Conservation (phyloP, 2,888 invertebrate species). For the Caenorhabditis japonica region DNA sequence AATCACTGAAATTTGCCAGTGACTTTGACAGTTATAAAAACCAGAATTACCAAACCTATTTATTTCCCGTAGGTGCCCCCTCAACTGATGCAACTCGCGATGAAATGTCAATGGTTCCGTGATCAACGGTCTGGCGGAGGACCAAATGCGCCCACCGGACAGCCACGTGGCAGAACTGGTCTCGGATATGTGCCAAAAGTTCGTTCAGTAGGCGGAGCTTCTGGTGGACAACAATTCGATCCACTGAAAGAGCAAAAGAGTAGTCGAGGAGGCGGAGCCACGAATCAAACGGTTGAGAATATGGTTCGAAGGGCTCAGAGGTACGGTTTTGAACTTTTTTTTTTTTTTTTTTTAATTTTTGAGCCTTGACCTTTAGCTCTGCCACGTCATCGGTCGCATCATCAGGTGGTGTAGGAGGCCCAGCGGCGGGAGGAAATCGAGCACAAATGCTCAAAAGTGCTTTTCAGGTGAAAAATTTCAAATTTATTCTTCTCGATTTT, state of each 20-base stretch:
- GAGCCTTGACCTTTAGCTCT: too few relatives aligned
- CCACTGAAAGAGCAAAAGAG: conserved; percentile 60
- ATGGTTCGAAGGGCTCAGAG: conserved; percentile 43
- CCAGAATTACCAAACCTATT: too few relatives aligned
- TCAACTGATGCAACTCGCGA: conserved; percentile 57
- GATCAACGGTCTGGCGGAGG: conserved; percentile 42
- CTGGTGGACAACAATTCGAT: conserved; percentile 34
- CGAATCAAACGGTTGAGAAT: conserved; percentile 46
- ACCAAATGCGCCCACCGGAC: conserved; percentile 2
- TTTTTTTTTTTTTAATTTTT: conserved; percentile 5
- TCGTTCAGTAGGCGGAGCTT: conserved; percentile 9
- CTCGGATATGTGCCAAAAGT: conserved; percentile 55
- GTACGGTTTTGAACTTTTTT: background rate
- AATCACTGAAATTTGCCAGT: too few relatives aligned
- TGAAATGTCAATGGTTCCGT: conserved; percentile 61
- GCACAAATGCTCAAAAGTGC: conserved; percentile 61
- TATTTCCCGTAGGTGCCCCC: conserved; percentile 60
- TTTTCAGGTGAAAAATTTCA: conserved; percentile 54
- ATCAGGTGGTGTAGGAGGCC: conserved; percentile 3
- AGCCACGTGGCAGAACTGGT: conserved; percentile 50
- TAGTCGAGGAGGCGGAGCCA: conserved; percentile 4
- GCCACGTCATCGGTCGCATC: conserved; percentile 27
- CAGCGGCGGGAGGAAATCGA: conserved; percentile 40
- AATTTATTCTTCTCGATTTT: too few relatives aligned
- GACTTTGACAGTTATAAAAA: too few relatives aligned